Percentiles rank a stretch among this genome's conserved stretches.
phyloP scores from a whole-genome alignment of 2,113 vertebrate genomes.

The Anolis sagrei region DNA sequence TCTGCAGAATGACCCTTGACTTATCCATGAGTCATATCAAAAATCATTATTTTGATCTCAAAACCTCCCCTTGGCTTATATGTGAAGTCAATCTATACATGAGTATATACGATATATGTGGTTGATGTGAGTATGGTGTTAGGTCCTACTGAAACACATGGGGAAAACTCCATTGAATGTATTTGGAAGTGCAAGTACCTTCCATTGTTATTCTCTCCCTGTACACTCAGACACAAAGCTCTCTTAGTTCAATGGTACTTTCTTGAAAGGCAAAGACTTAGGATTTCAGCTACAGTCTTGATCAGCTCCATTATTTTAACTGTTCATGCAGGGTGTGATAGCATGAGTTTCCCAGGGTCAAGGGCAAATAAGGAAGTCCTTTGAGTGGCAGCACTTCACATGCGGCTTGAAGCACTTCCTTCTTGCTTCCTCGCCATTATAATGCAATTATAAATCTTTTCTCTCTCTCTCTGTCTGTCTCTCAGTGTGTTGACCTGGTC shows the following conservation, averaged over 20 bases:
- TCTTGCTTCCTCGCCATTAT: constrained; percentile 4
- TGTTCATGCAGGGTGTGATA: neutral
- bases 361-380: neutral
- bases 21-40: too few species aligned
- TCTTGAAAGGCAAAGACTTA: too few species aligned
- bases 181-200: neutral
- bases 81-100: too few species aligned
- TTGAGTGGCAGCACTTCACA: neutral
- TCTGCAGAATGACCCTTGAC: too few species aligned
- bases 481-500: constrained; percentile 9
- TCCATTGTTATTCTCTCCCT: neutral
- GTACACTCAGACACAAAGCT: neutral
- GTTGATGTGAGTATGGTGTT: too few species aligned
- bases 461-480: neutral
- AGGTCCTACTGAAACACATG: neutral
- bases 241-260: neutral
- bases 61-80: too few species aligned
- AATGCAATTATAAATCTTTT: constrained; percentile 18
- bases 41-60: too few species aligned
- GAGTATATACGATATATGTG: too few species aligned
- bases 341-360: neutral
- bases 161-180: neutral
- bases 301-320: neutral
- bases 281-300: too few species aligned
- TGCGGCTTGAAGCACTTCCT: neutral